Evolutionary conservation across 2,113 vertebrate genomes (phyloP).

Genomic region (Cavia porcellus): DNA sequence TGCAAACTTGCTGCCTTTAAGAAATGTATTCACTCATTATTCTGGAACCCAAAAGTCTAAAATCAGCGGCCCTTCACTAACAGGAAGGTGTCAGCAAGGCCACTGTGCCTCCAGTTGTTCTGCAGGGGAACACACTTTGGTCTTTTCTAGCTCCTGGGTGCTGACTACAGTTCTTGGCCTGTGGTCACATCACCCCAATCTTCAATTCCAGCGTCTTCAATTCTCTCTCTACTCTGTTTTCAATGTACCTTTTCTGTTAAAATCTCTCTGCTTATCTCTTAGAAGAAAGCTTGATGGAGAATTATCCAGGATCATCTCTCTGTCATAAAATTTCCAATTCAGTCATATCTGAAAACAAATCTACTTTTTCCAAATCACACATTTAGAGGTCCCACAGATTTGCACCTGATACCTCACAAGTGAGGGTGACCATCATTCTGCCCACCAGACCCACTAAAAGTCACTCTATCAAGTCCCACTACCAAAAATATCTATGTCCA

Average conservation of each 20-base stretch:
- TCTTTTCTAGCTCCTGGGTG: neutral
- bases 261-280: neutral
- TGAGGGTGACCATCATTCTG: neutral
- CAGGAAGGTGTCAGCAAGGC: neutral
- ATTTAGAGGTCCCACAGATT: neutral
- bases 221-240: neutral
- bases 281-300: neutral
- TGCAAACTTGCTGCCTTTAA: neutral
- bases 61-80: neutral
- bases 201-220: neutral
- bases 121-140: neutral
- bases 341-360: neutral
- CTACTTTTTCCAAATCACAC: neutral
- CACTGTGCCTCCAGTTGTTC: neutral
- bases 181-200: neutral
- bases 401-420: neutral
- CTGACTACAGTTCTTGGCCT: neutral
- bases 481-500: neutral
- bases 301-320: neutral
- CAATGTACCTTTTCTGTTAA: neutral
- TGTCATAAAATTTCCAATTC: neutral
- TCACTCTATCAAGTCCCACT: neutral
- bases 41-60: neutral
- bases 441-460: neutral
- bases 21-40: neutral